These are phyloP conservation scores for Mellilla xanthometata DNA, from an alignment of 2,888 invertebrate genomes.

Conservation along the genomic window DNA sequence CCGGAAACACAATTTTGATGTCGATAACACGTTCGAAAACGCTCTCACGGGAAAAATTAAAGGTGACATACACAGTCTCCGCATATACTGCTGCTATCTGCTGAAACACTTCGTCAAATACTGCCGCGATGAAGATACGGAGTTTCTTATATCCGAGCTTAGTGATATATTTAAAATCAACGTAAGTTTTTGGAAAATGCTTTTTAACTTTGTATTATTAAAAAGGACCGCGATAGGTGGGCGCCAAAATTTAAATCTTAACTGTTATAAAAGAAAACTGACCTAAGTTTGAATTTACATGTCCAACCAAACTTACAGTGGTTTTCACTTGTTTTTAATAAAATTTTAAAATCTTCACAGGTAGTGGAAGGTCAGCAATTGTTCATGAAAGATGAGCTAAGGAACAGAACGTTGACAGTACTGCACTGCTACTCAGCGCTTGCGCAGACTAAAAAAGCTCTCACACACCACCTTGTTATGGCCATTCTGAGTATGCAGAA, in stretches of 20 bases:
- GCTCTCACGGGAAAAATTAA: conserved; percentile 51
- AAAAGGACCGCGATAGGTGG: no score
- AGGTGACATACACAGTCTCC: conserved; percentile 54
- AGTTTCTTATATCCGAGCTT: conserved; percentile 44
- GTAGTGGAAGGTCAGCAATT: conserved; percentile 58
- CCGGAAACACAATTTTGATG: conserved; percentile 38
- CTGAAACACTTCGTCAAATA: conserved; percentile 43
- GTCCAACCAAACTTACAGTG: no score
- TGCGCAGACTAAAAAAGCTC: conserved; percentile 72
- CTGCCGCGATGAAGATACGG: conserved; percentile 44
- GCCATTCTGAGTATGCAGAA: conserved; percentile 77
- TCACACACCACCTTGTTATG: conserved; percentile 78
- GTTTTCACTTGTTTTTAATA: no score
- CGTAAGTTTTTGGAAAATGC: conserved; percentile 54
- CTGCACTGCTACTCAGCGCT: conserved; percentile 81
- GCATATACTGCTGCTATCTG: conserved; percentile 65
- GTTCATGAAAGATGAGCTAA: conserved; percentile 80
- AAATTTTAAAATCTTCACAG: no score
- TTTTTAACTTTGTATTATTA: no score
- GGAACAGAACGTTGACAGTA: conserved; percentile 81
- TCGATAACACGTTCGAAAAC: conserved; percentile 48
- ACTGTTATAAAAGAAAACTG: no score
- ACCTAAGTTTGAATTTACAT: no score
- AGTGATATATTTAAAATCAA: conserved; percentile 60
- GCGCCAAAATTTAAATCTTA: no score